Percentiles rank a stretch among this genome's conserved stretches.
These are phyloP conservation scores for Ciconia boyciana DNA, from an alignment of 2,113 vertebrate genomes.

Conservation along the genomic window DNA sequence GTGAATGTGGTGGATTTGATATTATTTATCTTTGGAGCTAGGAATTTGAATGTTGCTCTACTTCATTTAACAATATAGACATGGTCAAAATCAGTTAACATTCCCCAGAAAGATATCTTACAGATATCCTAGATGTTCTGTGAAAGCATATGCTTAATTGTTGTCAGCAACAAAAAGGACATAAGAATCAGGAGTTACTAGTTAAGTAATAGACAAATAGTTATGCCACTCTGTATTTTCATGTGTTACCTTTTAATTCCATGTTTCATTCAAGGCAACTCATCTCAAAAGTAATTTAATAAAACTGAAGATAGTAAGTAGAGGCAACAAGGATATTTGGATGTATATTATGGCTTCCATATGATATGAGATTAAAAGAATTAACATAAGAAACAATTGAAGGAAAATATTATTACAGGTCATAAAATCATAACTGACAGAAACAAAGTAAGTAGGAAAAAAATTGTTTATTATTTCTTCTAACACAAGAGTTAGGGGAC, in stretches of 20 bases:
- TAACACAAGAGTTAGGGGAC: neutral
- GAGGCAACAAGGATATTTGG: neutral
- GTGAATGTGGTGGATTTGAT: neutral
- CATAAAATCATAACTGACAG: neutral
- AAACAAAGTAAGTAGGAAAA: neutral
- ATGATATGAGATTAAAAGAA: neutral
- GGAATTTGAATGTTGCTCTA: neutral
- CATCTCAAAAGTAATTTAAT: neutral
- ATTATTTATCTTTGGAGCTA: neutral
- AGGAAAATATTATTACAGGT: neutral
- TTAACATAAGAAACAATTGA: neutral
- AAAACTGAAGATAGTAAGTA: neutral
- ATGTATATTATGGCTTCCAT: neutral
- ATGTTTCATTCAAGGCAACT: neutral
- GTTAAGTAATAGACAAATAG: neutral
- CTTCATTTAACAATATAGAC: neutral
- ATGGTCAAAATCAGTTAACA: neutral
- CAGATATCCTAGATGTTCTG: neutral
- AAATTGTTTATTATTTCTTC: neutral
- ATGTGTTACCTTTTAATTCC: neutral
- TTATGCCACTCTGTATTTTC: neutral
- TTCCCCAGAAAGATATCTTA: neutral
- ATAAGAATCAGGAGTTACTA: neutral
- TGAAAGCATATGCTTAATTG: neutral
- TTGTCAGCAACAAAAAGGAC: neutral